Base-by-base conservation (phyloP, 2,797 vertebrate species). In the Sphenodon punctatus region DNA sequence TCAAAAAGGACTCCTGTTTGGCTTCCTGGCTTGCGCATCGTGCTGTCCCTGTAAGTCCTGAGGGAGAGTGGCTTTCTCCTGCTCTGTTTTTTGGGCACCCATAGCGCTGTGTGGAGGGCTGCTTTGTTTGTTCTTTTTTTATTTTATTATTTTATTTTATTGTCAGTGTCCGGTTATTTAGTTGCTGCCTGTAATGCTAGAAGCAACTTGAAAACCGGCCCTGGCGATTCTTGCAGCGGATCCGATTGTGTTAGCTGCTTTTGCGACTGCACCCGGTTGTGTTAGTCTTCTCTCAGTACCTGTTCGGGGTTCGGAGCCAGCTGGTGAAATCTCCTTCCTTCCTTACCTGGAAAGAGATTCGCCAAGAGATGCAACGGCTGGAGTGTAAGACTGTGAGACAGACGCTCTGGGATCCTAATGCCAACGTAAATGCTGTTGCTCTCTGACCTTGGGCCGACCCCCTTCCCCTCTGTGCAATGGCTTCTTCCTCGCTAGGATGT, bases 231-330 rank as follows among this genome's bases (percentile, higher is more conserved):
- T 16, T 39, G 6, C 25, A 22, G 25, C 25, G 1, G 1, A 27
- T n/a, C 16, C 6, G 23, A 10, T 41, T 39, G 17, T 38, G 42
- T 32, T 0, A 2, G 38, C 63, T 27, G 20, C 46, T n/a, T 42
- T n/a, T 16, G 60, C 42, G 36, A 53, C 55, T 0, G 0, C 41
- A 27, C 61, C 43, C 58, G 43, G 3, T 7, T n/a, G 22, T 61
- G 0, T 0, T 72, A 32, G 48, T 1, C 2, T 19, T 32, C 1
- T 1, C 0, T 0, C 12, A 49, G 34, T 4, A 4, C 10, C 34
- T 25, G 7, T 34, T 34, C 20, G 20, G 55, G 12, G 19, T 34
- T 2, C 2, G 15, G 17, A 6, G 14, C 2, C 0, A 0, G n/a
- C 22, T 1, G 0, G 0, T 5, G 34, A 61, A 9, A 5, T 41